Evolutionary conservation across 2,797 vertebrate species (phyloP), one percentile per base, ranked within the genome.

Genomic region (Rhadinocentrus ornatus): DNA sequence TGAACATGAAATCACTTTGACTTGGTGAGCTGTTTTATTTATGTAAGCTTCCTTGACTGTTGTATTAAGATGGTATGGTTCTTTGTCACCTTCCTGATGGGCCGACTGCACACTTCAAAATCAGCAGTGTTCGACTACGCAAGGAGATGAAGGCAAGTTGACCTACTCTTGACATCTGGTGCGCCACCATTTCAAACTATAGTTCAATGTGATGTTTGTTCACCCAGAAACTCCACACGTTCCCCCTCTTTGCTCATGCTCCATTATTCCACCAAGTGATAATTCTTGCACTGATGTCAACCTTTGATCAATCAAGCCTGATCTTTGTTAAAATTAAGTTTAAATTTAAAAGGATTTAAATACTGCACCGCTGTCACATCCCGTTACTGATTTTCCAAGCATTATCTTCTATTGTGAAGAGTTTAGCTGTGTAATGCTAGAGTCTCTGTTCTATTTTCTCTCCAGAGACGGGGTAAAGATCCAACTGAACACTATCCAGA

Each of bases 41-140:
- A 58, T 2, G 24, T 8, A 0, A 0, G 6, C 34, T 55, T 83
- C 85, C 88, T 91, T 93, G 83, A 93, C 72, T 7, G 1, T 8
- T 41, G 41, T 10, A 41, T 66, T 58, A 90, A 99, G 98, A 99
- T 91, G 98, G 98, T 52, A 83, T 99, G 90, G 90, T 99, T 89
- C 93, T 99, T 81, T 96, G 97, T 94, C 97, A 99, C 75, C 94
- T 99, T 35, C 98, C 98, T 62, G 92, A 96, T 1, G 98, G 98
- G 18, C 98, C 98, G 20, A 99, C 98, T 0, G 97, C 97, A 82
- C 97, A 99, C 87, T 99, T 99, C 88, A 98, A 96, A 91, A 92
- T 99, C 94, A 99, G 97, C 88, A 98, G 93, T 29, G 96, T 97
- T 84, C 95, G 96, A 67, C 92, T 99, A 48, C 96, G 96, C n/a